These are phyloP conservation scores for Drosophila arawakana DNA, from an alignment of 1,140 invertebrate genomes.

Conservation along the genomic window DNA sequence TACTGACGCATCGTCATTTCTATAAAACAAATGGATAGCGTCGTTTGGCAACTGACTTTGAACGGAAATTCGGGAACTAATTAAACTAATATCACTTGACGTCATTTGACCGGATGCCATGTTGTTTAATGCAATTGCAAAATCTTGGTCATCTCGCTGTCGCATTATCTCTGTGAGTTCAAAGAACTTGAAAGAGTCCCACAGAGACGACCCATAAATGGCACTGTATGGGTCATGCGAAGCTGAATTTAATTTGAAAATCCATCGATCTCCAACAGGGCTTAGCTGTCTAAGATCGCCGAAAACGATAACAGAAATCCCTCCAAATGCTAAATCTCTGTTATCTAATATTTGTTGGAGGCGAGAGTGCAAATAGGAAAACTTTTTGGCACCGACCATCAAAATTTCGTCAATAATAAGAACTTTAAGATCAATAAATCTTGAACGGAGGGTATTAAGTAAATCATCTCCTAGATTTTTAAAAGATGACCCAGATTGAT, in stretches of 20 bases:
- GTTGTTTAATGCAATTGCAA: no score
- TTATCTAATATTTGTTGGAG: background rate
- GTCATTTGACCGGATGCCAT: no score
- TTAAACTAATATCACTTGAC: no score
- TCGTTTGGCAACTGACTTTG: no score
- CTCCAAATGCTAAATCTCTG: background rate
- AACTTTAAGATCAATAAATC: background rate
- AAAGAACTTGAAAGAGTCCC: no score
- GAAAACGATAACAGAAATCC: background rate
- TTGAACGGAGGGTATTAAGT: background rate
- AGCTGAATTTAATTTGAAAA: background rate
- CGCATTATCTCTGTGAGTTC: no score
- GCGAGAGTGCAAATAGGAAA: background rate
- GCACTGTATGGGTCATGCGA: background rate
- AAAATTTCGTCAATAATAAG: conserved; percentile 5
- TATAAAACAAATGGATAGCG: conserved; percentile 1
- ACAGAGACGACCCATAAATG: background rate
- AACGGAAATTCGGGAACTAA: no score
- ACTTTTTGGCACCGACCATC: conserved; percentile 5
- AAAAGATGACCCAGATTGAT: no score
- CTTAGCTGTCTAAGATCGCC: no score
- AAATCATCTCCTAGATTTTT: no score
- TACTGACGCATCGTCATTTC: background rate
- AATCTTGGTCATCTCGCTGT: no score
- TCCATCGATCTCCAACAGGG: conserved; percentile 2